Percentiles rank a stretch among this genome's conserved stretches.
phyloP scores from a whole-genome alignment of 2,113 vertebrate species.

The Eulemur macaco region DNA sequence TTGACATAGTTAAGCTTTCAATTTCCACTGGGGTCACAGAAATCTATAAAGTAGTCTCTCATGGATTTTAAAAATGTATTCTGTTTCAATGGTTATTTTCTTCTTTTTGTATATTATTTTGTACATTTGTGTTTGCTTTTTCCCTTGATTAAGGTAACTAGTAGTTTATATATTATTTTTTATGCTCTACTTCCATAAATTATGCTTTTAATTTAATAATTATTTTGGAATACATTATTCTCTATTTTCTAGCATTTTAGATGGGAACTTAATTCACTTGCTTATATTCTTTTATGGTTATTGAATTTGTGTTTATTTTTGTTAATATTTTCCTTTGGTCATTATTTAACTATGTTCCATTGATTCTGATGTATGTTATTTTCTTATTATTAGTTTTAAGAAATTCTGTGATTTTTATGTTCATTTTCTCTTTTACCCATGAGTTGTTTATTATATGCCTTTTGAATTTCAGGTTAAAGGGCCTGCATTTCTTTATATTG shows the following conservation, averaged over 20 bases:
- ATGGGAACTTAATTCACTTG: neutral
- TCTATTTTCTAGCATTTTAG: neutral
- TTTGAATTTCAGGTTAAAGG: neutral
- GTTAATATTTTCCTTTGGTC: neutral
- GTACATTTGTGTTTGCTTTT: neutral
- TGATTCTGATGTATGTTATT: neutral
- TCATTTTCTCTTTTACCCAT: neutral
- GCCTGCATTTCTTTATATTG: neutral
- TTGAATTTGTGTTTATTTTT: neutral
- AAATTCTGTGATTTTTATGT: neutral
- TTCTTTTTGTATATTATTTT: neutral
- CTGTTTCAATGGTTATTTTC: neutral
- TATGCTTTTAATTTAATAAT: neutral
- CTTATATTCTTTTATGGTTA: neutral
- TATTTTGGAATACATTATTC: neutral
- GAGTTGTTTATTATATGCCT: neutral
- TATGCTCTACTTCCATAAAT: neutral
- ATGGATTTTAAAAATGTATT: neutral
- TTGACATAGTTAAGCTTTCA: neutral
- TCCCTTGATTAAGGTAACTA: neutral
- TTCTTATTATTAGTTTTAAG: neutral
- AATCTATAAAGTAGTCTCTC: neutral
- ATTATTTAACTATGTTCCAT: neutral
- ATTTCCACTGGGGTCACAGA: rapidly evolving
- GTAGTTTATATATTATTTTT: neutral